These are phyloP conservation scores for Aphelenchoides fujianensis DNA, from an alignment of 1,140 invertebrate species.

Conservation along the genomic window DNA sequence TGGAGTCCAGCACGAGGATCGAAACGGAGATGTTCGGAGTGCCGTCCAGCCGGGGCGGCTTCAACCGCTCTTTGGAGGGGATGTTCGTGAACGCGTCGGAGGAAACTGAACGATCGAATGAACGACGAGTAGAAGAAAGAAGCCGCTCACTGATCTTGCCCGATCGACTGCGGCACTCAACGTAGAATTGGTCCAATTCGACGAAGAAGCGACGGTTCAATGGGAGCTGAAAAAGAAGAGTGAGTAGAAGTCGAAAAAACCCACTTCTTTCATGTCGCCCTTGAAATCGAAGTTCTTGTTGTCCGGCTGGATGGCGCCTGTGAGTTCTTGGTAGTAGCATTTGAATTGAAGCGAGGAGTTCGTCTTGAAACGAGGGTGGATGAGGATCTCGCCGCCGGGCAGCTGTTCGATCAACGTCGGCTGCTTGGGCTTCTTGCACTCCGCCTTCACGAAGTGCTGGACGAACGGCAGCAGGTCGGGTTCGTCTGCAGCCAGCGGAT, in stretches of 20 bases:
- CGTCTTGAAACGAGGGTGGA: not conserved
- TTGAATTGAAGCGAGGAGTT: not conserved
- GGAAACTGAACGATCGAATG: not conserved
- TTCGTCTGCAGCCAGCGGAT: conserved; percentile 1
- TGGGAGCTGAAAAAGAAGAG: conserved; percentile 2
- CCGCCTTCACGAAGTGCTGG: not conserved
- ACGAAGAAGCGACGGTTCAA: conserved; percentile 1
- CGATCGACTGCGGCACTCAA: not conserved
- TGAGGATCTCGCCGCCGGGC: not conserved
- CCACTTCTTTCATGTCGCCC: not conserved
- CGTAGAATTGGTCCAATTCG: conserved; percentile 1
- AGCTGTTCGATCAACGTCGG: not conserved
- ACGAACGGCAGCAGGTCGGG: not conserved
- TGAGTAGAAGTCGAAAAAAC: not conserved
- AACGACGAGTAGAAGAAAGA: not conserved
- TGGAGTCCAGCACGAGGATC: conserved; percentile 9
- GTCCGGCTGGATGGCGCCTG: conserved; percentile 1
- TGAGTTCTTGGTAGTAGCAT: conserved; percentile 5
- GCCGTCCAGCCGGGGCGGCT: not conserved
- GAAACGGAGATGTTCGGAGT: not conserved
- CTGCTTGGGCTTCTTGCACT: conserved; percentile 3
- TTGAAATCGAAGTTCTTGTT: not conserved
- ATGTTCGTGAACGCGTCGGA: not conserved
- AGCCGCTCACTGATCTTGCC: not conserved
- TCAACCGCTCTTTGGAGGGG: not conserved